phyloP scores from a whole-genome alignment of 2,888 invertebrate genomes.

The Andrena fulva region DNA sequence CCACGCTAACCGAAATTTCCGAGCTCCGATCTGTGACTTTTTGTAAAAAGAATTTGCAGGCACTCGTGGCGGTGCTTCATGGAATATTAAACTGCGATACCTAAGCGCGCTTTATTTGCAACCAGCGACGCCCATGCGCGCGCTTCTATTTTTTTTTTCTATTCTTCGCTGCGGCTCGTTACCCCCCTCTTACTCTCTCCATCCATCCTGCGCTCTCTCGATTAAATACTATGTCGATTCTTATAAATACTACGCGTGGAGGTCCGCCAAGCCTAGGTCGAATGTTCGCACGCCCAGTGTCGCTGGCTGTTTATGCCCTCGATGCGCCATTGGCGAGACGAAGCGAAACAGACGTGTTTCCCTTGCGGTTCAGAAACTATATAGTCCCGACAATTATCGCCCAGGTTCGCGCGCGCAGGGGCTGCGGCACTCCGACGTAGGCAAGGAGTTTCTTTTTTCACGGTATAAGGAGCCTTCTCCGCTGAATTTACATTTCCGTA shows the following conservation, averaged over 20 bases:
- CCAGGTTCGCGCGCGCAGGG: not conserved
- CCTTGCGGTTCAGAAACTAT: no score
- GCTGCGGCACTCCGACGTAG: constrained; percentile 17
- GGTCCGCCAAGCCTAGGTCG: constrained; percentile 55
- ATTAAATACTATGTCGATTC: constrained; percentile 1
- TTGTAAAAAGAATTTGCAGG: no score
- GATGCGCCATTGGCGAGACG: not conserved
- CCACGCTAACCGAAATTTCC: not conserved
- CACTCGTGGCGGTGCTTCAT: no score
- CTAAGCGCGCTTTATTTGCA: no score
- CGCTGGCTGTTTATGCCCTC: constrained; percentile 1
- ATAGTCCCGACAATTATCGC: not conserved
- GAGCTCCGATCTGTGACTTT: not conserved
- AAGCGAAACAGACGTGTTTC: no score
- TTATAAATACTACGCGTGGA: constrained; percentile 75
- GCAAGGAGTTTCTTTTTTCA: constrained; percentile 34
- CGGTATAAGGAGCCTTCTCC: constrained; percentile 37
- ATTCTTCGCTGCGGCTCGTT: constrained; percentile 3
- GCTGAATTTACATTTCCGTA: constrained; percentile 63
- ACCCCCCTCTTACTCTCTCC: constrained; percentile 12
- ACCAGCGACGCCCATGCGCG: constrained; percentile 21
- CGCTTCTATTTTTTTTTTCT: constrained; percentile 17
- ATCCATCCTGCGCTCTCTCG: constrained; percentile 33
- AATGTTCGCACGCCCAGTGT: not conserved
- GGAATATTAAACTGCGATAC: no score